These are phyloP conservation scores for Pogoniulus pusillus DNA, from an alignment of 2,797 vertebrate species.

Conservation along the genomic window DNA sequence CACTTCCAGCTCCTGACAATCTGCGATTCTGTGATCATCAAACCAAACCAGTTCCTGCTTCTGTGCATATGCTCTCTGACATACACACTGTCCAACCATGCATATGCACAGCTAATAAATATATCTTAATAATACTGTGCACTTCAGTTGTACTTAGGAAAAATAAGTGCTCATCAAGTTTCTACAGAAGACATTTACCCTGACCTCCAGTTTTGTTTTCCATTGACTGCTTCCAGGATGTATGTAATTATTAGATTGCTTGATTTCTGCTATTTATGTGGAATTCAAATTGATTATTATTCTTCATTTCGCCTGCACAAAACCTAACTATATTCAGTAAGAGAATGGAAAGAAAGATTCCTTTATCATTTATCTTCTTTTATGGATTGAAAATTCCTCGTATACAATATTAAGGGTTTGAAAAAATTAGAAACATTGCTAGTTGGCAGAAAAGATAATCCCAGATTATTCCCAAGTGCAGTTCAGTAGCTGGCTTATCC, in stretches of 20 bases:
- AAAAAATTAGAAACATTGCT: not conserved
- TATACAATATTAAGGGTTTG: not conserved
- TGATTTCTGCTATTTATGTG: not conserved
- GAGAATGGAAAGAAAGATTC: not conserved
- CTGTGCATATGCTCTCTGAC: not conserved
- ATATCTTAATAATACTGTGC: fast-evolving
- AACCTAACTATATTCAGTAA: not conserved
- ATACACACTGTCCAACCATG: not conserved
- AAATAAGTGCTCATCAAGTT: not conserved
- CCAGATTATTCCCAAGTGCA: not conserved
- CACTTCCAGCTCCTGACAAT: too few species aligned
- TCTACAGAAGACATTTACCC: not conserved
- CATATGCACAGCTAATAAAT: not conserved
- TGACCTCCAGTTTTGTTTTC: not conserved
- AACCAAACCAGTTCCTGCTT: not conserved
- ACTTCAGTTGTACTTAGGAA: not conserved
- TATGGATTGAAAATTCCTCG: not conserved
- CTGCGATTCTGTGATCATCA: not conserved
- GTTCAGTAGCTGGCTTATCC: not conserved
- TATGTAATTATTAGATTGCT: not conserved
- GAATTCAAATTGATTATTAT: not conserved
- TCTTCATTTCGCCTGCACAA: not conserved
- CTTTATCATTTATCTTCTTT: not conserved
- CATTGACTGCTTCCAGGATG: not conserved
- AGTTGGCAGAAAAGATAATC: constrained; percentile 34